Evolutionary conservation across 2,113 vertebrate genomes (phyloP).

Genomic region (Camelus bactrianus): DNA sequence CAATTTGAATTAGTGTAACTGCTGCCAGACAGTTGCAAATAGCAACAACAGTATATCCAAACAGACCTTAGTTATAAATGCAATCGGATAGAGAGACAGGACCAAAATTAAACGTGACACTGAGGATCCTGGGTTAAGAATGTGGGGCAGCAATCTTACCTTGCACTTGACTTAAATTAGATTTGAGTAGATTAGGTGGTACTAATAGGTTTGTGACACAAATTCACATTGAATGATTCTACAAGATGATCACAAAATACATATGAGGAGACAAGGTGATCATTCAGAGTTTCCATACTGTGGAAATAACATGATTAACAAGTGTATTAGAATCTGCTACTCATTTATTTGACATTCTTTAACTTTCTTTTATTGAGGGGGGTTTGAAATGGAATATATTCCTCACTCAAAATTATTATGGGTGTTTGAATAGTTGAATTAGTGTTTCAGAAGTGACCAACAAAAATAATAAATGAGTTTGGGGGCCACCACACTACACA

Average conservation of each 20-base stretch:
- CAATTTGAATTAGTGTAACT: conserved; percentile 77
- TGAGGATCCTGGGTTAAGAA: conserved; percentile 47
- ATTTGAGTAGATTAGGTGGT: background rate
- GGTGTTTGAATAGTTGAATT: background rate
- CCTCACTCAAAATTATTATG: background rate
- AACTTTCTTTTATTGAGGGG: background rate
- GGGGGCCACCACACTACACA: background rate
- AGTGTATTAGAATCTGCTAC: background rate
- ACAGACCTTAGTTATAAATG: background rate
- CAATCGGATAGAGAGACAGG: conserved; percentile 66
- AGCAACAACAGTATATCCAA: conserved; percentile 23
- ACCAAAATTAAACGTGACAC: conserved; percentile 45
- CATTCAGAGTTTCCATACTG: background rate
- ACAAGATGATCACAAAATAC: background rate
- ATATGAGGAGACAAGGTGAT: background rate
- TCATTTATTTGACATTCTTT: background rate
- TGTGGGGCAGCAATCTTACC: background rate
- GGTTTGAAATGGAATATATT: background rate
- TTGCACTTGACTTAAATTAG: background rate
- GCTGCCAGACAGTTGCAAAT: conserved; percentile 57
- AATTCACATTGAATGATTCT: background rate
- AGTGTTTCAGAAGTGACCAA: background rate
- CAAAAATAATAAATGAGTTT: background rate
- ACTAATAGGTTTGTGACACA: background rate
- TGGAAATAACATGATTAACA: background rate